Base-by-base conservation (phyloP, 2,113 vertebrate genomes). In the Hydrolagus affinis region DNA sequence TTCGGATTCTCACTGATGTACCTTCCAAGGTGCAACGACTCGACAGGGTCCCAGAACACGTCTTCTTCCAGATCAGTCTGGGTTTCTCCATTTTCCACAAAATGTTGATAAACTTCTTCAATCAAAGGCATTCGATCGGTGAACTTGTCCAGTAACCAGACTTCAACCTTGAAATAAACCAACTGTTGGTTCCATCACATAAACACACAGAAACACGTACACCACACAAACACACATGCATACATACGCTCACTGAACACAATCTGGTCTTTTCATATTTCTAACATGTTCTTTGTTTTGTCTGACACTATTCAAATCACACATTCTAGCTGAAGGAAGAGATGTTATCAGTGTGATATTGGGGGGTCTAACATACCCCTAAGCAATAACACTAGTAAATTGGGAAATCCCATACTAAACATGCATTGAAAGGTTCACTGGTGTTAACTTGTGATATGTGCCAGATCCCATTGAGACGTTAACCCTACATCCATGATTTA, bases 81-180 rank as follows among this genome's bases (percentile, higher is more conserved):
- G 60, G 62, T 2, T 60, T 6, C 62, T 80, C 76, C 76, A 80
- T 80, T 80, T 28, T 80, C 76, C 17, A 80, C 57, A 64, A 80
- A 80, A 21, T 28, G 57, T 23, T 64, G 59, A 57, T 80, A 80
- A 28, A 60, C 28, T 11, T 28, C 59, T 80, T 80, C 76, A 80
- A 80, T 80, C 62, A 80, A 60, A 80, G 62, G 76, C n/a, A 28
- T 28, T 64, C 59, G 76, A 80, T 80, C 76, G 15, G 23, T 80
- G 76, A 80, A 80, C 23, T 80, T 80, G 76, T 80, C 56, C 15
- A 7, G 76, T 80, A 59, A 14, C 76, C 76, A 80, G 23, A 80
- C 23, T 9, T 28, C 76, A 9, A 80, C 76, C 76, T 80, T 80
- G 59, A 80, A 80, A 80, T 28, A 64, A 62, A 80, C n/a, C 59